Evolutionary conservation across 1,140 invertebrate species (phyloP).

Genomic region (Drosophila nikananu): DNA sequence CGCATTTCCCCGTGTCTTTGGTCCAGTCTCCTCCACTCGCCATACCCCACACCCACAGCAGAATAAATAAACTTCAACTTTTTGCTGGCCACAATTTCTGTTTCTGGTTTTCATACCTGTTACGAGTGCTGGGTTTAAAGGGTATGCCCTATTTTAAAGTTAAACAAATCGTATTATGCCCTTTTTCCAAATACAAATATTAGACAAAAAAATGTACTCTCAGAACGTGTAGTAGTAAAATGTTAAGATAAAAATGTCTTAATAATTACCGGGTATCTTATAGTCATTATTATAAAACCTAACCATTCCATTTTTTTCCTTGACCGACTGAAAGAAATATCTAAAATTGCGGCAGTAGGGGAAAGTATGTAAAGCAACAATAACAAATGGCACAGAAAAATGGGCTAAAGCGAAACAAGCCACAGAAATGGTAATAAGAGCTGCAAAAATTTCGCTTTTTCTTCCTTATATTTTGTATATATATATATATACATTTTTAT

Average conservation of each 20-base stretch:
- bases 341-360: constrained; percentile 64
- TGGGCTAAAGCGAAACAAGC: constrained; percentile 56
- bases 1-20: constrained; percentile 8
- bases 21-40: background rate
- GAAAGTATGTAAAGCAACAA: constrained; percentile 58
- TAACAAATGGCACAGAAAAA: constrained; percentile 71
- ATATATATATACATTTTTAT: constrained; percentile 28
- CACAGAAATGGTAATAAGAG: constrained; percentile 71
- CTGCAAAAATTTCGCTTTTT: constrained; percentile 47
- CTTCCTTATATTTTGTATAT: constrained; percentile 51
- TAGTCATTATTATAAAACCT: background rate
- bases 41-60: constrained; percentile 28
- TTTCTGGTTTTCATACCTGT: constrained; percentile 13
- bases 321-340: constrained; percentile 58
- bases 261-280: background rate
- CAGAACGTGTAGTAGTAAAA: background rate
- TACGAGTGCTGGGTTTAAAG: background rate
- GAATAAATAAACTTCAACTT: constrained; percentile 79
- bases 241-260: background rate
- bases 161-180: background rate
- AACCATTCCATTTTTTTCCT: constrained; percentile 9
- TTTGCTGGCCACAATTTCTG: constrained; percentile 64
- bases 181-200: background rate
- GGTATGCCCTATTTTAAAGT: background rate
- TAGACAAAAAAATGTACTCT: background rate